Evolutionary conservation across 2,888 invertebrate species (phyloP), one percentile per base, ranked within the genome.

Genomic region (Crossocerus cetratus): DNA sequence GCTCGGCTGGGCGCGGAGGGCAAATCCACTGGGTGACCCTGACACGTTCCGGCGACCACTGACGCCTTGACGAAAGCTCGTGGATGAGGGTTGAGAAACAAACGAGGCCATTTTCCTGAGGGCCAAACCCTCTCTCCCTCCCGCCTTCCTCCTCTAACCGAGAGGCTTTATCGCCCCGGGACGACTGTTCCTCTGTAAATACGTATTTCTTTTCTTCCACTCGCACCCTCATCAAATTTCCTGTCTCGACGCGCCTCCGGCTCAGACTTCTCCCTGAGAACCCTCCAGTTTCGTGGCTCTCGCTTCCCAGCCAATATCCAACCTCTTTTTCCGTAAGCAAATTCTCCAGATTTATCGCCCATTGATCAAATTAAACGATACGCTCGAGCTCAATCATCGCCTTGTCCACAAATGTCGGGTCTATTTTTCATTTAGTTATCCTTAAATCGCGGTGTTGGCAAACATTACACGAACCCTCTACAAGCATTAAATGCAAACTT

Each of bases 211-310:
- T 76, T 78, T 76, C 72, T 80, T 73, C 67, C 59, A 23, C 18
- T n/a, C 62, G 66, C 49, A 75, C 77, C 81, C 78, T 84, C 80
- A 72, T 84, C 82, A 85, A 85, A 86, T 85, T 82, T 82, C 75
- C 82, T 72, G 81, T 82, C 62, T 1, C 20, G 43, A 18, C n/a
- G 23, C 4, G 16, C 49, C n/a, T 49, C 16, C 49, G 16, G n/a
- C 49, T 49, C 5, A 49, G 49, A 16, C 16, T n/a, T n/a, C 8
- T 32, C 2, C 1, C 32, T 11, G 32, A 32, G 11, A 32, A 32
- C 5, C 32, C 32, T 32, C 8, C 8, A 0, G 5, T 32, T 32
- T 32, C 32, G 32, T 32, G 32, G 5, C 8, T 32, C 32, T 2
- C 32, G 32, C 8, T 32, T 32, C 32, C 4, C 32, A 32, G 32